Percentiles rank a stretch among this genome's conserved stretches.
These are phyloP conservation scores for Crypturellus tataupa DNA, from an alignment of 2,797 vertebrate species.

Conservation along the genomic window DNA sequence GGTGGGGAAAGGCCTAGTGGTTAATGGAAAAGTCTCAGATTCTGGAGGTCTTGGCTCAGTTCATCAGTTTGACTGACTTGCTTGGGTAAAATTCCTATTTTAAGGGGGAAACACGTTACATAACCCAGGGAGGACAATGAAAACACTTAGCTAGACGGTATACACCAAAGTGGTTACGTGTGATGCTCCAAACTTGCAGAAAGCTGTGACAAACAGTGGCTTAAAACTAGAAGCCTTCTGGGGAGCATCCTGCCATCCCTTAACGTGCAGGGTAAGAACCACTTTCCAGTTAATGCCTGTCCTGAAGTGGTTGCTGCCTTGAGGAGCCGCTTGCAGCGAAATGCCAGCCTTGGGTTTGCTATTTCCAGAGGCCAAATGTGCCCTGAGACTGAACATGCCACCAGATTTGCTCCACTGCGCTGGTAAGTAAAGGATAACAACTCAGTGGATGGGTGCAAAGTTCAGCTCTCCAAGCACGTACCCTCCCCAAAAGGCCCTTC, in stretches of 20 bases:
- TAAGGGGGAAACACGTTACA: neutral
- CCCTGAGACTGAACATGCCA: neutral
- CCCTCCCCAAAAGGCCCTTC: neutral
- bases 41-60: conserved; percentile 18
- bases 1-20: neutral
- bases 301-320: neutral
- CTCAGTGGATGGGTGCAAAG: neutral
- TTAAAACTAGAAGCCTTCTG: neutral
- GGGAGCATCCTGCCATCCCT: neutral
- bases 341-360: neutral
- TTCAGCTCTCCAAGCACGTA: neutral
- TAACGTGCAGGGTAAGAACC: neutral
- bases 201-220: neutral
- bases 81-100: neutral
- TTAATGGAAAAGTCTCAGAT: neutral
- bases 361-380: neutral
- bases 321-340: neutral
- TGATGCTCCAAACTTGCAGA: neutral
- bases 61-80: neutral
- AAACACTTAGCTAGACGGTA: neutral
- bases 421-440: rapidly evolving
- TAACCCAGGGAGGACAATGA: neutral
- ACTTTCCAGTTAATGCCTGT: neutral
- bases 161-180: neutral
- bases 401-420: neutral